Evolutionary conservation across 2,113 vertebrate genomes (phyloP).

Genomic region (Pangasianodon gigas): DNA sequence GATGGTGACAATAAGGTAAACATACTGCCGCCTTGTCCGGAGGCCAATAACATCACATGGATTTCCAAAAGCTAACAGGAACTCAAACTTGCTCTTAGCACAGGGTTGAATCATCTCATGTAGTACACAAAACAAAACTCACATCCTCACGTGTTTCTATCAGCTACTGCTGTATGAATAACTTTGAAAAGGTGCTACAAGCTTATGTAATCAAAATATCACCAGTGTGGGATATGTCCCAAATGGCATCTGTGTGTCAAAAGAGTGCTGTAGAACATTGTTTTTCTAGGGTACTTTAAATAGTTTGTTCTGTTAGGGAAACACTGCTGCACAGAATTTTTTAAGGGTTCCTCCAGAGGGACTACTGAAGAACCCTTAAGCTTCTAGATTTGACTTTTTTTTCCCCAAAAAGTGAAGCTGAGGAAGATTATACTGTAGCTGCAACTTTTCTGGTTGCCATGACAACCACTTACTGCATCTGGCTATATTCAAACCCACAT

Average conservation of each 20-base stretch:
- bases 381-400: neutral
- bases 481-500: neutral
- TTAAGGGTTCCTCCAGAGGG: neutral
- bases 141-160: neutral
- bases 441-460: neutral
- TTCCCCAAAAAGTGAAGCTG: neutral
- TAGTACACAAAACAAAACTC: neutral
- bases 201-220: neutral
- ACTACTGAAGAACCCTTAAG: neutral
- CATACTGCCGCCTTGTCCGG: neutral
- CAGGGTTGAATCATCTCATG: neutral
- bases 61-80: neutral
- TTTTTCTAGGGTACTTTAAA: neutral
- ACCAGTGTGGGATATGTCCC: neutral
- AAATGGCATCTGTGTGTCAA: neutral
- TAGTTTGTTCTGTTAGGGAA: neutral
- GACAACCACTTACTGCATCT: neutral
- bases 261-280: neutral
- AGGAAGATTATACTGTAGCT: neutral
- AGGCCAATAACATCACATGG: neutral
- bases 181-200: neutral
- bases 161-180: neutral
- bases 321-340: neutral
- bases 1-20: slow-evolving; percentile 85
- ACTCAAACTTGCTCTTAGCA: no score